A percentile compares a stretch with the other conserved stretches of the same genome.
Evolutionary conservation across 1,140 invertebrate species (phyloP).

Genomic region (Sogatella furcifera): DNA sequence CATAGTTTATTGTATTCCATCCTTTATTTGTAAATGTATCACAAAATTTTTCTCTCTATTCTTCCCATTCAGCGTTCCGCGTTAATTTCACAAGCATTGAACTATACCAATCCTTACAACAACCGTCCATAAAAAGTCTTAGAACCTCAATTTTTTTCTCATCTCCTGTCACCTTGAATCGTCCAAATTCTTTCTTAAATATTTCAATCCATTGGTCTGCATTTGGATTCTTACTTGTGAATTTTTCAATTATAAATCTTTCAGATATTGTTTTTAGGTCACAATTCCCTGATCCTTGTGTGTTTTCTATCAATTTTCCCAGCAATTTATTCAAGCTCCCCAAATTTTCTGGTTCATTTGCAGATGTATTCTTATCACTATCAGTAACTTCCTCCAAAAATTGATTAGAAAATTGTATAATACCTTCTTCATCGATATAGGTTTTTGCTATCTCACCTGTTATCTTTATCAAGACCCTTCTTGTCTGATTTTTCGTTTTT

Average conservation of each 20-base stretch:
- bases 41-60: conserved; percentile 28
- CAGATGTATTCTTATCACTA: not conserved
- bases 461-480: too few relatives aligned
- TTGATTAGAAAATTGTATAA: conserved; percentile 14
- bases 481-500: too few relatives aligned
- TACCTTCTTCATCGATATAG: conserved; percentile 17
- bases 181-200: too few relatives aligned
- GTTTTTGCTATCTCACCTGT: too few relatives aligned
- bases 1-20: conserved; percentile 27
- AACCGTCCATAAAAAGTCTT: conserved; percentile 27
- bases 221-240: conserved; percentile 22
- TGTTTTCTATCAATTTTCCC: conserved; percentile 12
- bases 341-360: not conserved
- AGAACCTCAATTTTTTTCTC: too few relatives aligned
- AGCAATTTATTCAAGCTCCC: conserved; percentile 7
- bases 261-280: conserved; percentile 1
- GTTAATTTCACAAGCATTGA: conserved; percentile 27
- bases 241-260: conserved; percentile 22
- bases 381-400: conserved; percentile 14
- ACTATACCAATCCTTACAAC: conserved; percentile 27
- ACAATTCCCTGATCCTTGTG: too few relatives aligned
- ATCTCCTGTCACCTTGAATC: too few relatives aligned
- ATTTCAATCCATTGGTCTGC: conserved; percentile 26
- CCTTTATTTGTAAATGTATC: conserved; percentile 28
- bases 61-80: conserved; percentile 24